phyloP scores from a whole-genome alignment of 2,113 vertebrate species.

The Dasypus novemcinctus region DNA sequence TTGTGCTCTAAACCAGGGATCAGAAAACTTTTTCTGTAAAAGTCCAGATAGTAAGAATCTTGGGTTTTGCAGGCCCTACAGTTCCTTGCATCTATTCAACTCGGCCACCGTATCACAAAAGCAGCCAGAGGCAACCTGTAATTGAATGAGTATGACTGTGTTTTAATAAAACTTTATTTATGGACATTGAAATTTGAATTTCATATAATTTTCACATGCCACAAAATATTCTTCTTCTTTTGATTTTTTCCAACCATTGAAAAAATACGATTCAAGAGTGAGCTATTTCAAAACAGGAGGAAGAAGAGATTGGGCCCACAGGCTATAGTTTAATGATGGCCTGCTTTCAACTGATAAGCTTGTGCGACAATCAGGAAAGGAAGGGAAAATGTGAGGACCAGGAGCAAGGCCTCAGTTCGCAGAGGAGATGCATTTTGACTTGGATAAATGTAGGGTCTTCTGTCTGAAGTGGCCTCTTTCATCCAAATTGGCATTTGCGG shows the following conservation, averaged over 20 bases:
- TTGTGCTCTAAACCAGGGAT: not conserved
- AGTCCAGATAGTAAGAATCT: not conserved
- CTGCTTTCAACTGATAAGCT: not conserved
- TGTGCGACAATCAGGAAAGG: not conserved
- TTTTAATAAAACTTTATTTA: not conserved
- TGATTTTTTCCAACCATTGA: not conserved
- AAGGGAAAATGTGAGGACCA: not conserved
- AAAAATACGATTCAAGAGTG: not conserved
- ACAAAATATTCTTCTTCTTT: too few species aligned
- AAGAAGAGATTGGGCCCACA: not conserved
- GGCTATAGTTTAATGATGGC: not conserved
- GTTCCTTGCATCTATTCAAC: not conserved
- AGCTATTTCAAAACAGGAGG: not conserved
- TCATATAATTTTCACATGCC: too few species aligned
- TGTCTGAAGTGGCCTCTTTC: not conserved
- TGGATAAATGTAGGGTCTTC: not conserved
- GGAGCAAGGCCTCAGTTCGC: not conserved
- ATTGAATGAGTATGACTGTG: not conserved
- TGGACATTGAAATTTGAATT: not conserved
- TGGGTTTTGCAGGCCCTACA: not conserved
- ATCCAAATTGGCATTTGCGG: not conserved
- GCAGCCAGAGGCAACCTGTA: not conserved
- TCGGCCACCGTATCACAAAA: not conserved
- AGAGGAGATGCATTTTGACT: not conserved
- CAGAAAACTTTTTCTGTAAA: not conserved